These are phyloP conservation scores for Podabrus alpinus DNA, from an alignment of 2,888 invertebrate species.

Conservation along the genomic window DNA sequence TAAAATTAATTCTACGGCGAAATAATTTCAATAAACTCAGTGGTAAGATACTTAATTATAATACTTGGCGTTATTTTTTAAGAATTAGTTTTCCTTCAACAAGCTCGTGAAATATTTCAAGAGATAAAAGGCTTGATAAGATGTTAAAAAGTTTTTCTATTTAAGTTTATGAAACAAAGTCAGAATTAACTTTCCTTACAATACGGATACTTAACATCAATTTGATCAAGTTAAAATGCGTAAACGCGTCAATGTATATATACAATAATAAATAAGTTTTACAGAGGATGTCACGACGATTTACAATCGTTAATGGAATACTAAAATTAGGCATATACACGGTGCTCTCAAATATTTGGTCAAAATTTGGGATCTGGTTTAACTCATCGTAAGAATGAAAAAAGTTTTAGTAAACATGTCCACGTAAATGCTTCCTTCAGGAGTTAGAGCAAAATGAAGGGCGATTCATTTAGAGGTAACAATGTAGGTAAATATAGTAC, in stretches of 20 bases:
- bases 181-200: not conserved
- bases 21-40: not conserved
- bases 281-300: no score
- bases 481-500: no score
- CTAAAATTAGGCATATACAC: no score
- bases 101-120: not conserved
- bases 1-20: not conserved
- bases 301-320: no score
- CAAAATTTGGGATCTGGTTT: no score
- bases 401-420: no score
- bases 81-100: not conserved
- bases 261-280: not conserved
- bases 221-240: not conserved
- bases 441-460: no score
- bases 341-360: not conserved
- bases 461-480: no score
- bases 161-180: not conserved
- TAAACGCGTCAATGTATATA: not conserved
- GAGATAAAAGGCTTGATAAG: not conserved
- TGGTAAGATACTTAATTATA: not conserved
- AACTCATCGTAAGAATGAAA: no score
- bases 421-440: no score
- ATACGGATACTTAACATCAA: not conserved
- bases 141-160: not conserved
- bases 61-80: not conserved